Evolutionary conservation across 2,113 vertebrate species (phyloP), one percentile per base, ranked within the genome.

Genomic region (Perca schrenkii): DNA sequence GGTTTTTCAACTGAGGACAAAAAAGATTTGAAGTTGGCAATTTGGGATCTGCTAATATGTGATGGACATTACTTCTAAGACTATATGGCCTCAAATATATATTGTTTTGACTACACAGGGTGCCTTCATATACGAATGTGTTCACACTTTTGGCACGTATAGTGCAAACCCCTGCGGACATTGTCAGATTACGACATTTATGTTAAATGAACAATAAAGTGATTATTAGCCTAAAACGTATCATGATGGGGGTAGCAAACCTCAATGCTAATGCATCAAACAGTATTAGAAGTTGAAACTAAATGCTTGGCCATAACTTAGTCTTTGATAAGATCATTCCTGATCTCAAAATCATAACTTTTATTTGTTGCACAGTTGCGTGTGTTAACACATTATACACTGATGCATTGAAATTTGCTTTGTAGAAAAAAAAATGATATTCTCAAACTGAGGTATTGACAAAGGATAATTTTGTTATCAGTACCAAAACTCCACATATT

Each of bases 401-500:
- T 12, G 63, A 57, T 71, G 34, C 25, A 69, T 19, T 47, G 7
- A 4, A 8, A 46, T 63, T 21, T 13, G 50, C 22, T 40, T 60
- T 49, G 10, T 25, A 49, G 11, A 63, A 63, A 54, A 53, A 10
- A 6, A 28, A 28, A n/a, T 58, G 21, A 2, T 28, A 25, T 43
- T 67, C 13, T 61, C 8, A 66, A 65, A 47, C 16, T 8, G n/a
- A 25, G 2, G 17, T 16, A 28, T 22, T 31, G 47, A 53, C 36
- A 56, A 57, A 16, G 8, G 16, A 4, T 47, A 11, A 13, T 22
- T 54, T 64, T 21, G 21, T 53, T 22, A 54, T 62, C 15, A 61
- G 49, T 12, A 43, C 4, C 1, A 22, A 72, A 54, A 46, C 43
- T 43, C 61, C 64, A 4, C 3, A 54, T 66, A 78, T 89, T 81